Base-by-base conservation (phyloP, 2,888 invertebrate species). In the Lampropteryx suffumata region DNA sequence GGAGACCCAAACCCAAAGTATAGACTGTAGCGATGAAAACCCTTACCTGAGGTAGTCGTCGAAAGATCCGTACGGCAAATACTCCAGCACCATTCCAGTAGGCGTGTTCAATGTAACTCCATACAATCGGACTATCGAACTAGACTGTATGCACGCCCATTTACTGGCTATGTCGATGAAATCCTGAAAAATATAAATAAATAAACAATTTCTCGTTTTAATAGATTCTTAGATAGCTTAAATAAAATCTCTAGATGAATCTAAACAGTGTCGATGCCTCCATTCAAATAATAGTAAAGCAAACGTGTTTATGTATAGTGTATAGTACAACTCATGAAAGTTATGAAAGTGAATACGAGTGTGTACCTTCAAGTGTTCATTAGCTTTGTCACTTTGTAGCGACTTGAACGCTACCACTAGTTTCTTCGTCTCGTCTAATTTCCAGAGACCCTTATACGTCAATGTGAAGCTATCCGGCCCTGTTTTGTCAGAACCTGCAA, bases 1-100 rank as follows among this genome's bases (percentile, higher is more conserved):
- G n/a, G n/a, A n/a, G n/a, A 21, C 21, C 21, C 2, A 21, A 3
- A n/a, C n/a, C n/a, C n/a, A n/a, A n/a, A n/a, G n/a, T n/a, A n/a
- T n/a, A n/a, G n/a, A n/a, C n/a, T n/a, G n/a, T n/a, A n/a, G n/a
- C n/a, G n/a, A n/a, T n/a, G n/a, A n/a, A 10, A 7, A 29, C 2
- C 1, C 30, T 42, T 80, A 84, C 74, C 91, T 88, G 41, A 95
- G 88, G 76, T 95, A 96, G 36, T 87, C 90, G 71, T 97, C 95
- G 9, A 98, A 91, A 0, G 95, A 94, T 34, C 97, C 97, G 28
- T 94, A 91, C 5, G 93, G 93, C 34, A 97, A 91, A 75, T 95
- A 94, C 79, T 98, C 97, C 64, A 96, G 89, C 12, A 97, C 93
- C 87, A 97, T 92, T 0, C 97, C 94, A 21, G 96, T 93, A 2